Base-by-base conservation (phyloP, 1,140 invertebrate species). In the Orius insidiosus region DNA sequence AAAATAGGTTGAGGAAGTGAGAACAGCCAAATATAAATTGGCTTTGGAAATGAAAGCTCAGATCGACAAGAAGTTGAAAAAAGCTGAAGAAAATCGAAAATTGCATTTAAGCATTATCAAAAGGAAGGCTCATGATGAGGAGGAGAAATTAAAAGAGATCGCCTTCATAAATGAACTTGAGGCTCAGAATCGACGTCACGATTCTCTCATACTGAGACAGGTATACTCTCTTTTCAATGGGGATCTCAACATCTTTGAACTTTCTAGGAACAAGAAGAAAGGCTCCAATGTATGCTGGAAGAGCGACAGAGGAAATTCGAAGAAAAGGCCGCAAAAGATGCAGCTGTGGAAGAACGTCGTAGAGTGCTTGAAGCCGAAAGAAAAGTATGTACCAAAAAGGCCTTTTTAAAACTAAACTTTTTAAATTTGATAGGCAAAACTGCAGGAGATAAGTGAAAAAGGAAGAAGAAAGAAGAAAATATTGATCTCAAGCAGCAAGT, bases 91-190 rank as follows among this genome's bases (percentile, higher is more conserved):
- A 57, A 96, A 95, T 58, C 69, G 93, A 14, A 80, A 84, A 44
- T 71, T 81, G 54, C 70, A 80, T 60, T 60, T 85, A 18, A 66
- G 80, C 56, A 80, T 82, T 49, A 88, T 93, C 53, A 79, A 93
- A 1, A 74, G 79, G 46, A 97, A 97, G 63, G 93, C 93, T 2
- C 90, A 96, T 55, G 93, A 97, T 56, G 93, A 98, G 63, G 92
- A 96, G 53, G 87, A 90, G 36, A 97, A 98, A 64, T 68, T 92
- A 0, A 86, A 89, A 55, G 93, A 97, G 69, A 96, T 98, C 49
- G 90, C 89, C 19, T 98, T 98, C 62, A 98, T 97, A 45, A 96
- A 96, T 63, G 85, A 87, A 57, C 64, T 97, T 2, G 88, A 96
- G 59, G 90, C 90, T 1, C 86, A 95, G 64, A 95, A 96, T 61